A percentile compares a stretch with the other conserved stretches of the same genome.
These are phyloP conservation scores for Nesidiocoris tenuis DNA, from an alignment of 2,888 invertebrate species.

Conservation along the genomic window DNA sequence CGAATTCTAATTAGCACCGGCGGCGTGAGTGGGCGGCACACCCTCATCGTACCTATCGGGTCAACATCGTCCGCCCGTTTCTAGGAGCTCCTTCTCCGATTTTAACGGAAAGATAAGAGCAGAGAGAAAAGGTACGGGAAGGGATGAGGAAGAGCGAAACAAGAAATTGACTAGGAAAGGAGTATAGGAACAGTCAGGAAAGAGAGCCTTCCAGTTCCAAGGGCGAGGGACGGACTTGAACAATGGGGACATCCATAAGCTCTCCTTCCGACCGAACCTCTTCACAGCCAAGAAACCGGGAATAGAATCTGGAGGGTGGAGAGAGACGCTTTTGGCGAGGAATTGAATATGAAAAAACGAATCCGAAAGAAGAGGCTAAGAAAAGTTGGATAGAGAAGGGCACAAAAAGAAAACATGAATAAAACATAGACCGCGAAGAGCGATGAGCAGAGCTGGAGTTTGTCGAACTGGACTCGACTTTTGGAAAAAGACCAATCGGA, in stretches of 20 bases:
- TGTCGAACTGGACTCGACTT: conserved; percentile 27
- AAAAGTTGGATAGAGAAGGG: not conserved
- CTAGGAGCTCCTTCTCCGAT: conserved; percentile 3
- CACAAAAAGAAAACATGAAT: conserved; percentile 2
- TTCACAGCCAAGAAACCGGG: conserved; percentile 11
- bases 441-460: conserved; percentile 1
- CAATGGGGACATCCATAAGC: conserved; percentile 36
- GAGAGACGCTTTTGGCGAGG: conserved; percentile 7
- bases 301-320: conserved; percentile 5
- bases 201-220: too few relatives aligned
- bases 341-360: conserved; percentile 31
- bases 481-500: not conserved
- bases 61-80: not conserved
- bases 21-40: not conserved
- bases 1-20: too few relatives aligned
- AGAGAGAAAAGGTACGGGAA: conserved; percentile 19
- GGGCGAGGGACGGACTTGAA: conserved; percentile 16
- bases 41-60: not conserved
- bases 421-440: conserved; percentile 6
- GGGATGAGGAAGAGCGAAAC: conserved; percentile 6
- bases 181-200: not conserved
- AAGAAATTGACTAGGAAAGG: not conserved
- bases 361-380: not conserved
- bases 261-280: not conserved
- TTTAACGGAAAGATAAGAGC: conserved; percentile 18